Conservation (phyloP, 2,113 vertebrate species). For the Tricholaema leucomelas region DNA sequence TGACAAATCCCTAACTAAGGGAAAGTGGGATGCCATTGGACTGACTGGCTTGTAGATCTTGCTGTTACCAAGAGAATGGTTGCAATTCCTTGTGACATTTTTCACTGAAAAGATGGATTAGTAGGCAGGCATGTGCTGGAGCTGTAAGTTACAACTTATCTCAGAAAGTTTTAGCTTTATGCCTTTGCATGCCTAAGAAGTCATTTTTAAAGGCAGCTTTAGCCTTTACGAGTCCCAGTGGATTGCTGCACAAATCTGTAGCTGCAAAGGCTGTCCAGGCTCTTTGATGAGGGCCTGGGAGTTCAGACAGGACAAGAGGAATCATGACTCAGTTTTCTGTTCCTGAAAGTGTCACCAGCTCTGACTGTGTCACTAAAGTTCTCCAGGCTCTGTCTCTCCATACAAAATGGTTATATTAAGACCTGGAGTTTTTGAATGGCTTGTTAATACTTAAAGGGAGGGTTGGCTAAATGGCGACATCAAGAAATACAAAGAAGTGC, state of each 20-base stretch:
- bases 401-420: background rate
- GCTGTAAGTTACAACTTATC: slow-evolving; percentile 53
- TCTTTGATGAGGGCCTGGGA: slow-evolving; percentile 47
- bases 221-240: slow-evolving; percentile 43
- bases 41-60: background rate
- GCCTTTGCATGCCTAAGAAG: slow-evolving; percentile 52
- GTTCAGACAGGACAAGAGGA: background rate
- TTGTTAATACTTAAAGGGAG: background rate
- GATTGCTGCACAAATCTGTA: slow-evolving; percentile 33
- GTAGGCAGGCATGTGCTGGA: slow-evolving; percentile 29
- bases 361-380: background rate
- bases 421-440: background rate
- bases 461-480: background rate
- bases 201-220: slow-evolving; percentile 43
- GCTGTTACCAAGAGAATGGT: background rate
- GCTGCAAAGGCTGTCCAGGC: slow-evolving; percentile 22
- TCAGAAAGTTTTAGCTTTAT: slow-evolving; percentile 57
- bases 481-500: background rate
- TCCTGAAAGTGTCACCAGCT: background rate
- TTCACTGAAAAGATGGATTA: slow-evolving; percentile 57
- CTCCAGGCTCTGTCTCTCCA: background rate
- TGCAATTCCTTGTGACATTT: slow-evolving; percentile 9
- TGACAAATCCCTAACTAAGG: background rate
- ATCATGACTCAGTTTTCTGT: background rate
- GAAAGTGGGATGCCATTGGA: background rate